phyloP scores from a whole-genome alignment of 2,888 invertebrate genomes.

The Frankliniella intonsa region DNA sequence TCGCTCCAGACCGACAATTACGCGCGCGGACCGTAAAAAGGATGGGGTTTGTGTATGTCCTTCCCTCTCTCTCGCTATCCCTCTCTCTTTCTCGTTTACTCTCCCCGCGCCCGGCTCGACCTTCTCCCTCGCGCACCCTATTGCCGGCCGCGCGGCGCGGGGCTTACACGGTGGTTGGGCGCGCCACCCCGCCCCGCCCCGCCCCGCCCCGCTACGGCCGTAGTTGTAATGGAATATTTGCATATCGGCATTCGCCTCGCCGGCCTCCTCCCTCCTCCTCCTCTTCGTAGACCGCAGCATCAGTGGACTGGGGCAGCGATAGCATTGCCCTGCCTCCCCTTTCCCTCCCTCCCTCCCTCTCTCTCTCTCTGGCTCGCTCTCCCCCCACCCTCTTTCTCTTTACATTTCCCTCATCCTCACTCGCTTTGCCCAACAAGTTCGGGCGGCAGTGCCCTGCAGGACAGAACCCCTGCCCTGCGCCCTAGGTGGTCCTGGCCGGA shows the following conservation, averaged over 20 bases:
- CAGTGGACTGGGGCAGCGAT: too few species aligned
- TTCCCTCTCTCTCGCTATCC: neutral
- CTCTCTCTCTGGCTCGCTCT: too few species aligned
- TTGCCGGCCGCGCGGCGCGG: neutral
- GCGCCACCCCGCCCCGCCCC: neutral
- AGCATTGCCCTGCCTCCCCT: too few species aligned
- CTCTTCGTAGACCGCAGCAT: too few species aligned
- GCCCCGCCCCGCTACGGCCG: neutral
- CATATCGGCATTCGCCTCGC: neutral
- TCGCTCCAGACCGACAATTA: neutral
- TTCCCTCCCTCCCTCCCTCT: too few species aligned
- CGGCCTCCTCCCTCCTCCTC: neutral
- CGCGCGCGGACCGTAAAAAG: neutral
- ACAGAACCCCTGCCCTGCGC: too few species aligned
- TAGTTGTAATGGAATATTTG: slow-evolving; percentile 16
- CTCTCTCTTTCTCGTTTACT: neutral
- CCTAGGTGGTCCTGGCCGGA: too few species aligned
- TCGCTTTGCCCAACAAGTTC: too few species aligned
- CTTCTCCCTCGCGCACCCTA: neutral
- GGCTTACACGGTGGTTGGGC: neutral
- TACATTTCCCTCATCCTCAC: too few species aligned
- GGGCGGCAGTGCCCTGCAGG: too few species aligned
- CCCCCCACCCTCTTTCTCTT: too few species aligned
- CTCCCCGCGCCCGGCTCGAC: neutral
- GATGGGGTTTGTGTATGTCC: neutral